Evolutionary conservation across 1,140 invertebrate species (phyloP), one percentile per base, ranked within the genome.

Genomic region (Drosophila lini): DNA sequence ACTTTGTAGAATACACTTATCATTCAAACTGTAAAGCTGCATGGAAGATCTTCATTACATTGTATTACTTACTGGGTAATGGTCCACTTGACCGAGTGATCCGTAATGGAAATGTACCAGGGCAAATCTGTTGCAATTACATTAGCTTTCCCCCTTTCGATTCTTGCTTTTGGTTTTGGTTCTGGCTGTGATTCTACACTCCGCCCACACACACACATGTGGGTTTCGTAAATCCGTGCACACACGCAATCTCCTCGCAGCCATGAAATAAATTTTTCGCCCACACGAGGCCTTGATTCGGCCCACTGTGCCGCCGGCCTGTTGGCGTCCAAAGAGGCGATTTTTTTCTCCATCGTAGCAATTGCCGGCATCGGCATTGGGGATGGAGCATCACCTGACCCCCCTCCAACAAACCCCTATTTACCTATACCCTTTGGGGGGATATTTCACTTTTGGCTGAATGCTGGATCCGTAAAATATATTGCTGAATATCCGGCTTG

Each of bases 31-130:
- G 28, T 41, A 34, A 32, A 41, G 42, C 40, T 28, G 31, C 36
- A 19, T 31, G 41, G 53, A 58, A 34, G 28, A 32, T 32, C 40
- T 36, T 28, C 57, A 47, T 50, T 41, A 50, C 40, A 19, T 41
- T 57, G 36, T 22, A 38, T 64, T 25, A 47, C 60, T 41, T 50
- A 41, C 31, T 50, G 25, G 36, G 38, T 40, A 64, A 64, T 64
- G 22, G 11, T 44, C 65, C 61, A 69, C 65, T 69, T 69, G 65
- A 69, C 61, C 47, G 65, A 69, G 61, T 68, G 65, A 65, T 68
- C 36, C 22, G 32, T 67, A 69, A 67, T 69, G 47, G 65, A 69
- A 67, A 36, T 52, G 64, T 68, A 68, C 60, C 19, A 45, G 44
- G 42, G 63, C 34, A 34, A 36, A 45, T 44, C 57, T 67, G 59